Conservation (phyloP, 2,113 vertebrate genomes). For the Sakesphorus luctuosus region DNA sequence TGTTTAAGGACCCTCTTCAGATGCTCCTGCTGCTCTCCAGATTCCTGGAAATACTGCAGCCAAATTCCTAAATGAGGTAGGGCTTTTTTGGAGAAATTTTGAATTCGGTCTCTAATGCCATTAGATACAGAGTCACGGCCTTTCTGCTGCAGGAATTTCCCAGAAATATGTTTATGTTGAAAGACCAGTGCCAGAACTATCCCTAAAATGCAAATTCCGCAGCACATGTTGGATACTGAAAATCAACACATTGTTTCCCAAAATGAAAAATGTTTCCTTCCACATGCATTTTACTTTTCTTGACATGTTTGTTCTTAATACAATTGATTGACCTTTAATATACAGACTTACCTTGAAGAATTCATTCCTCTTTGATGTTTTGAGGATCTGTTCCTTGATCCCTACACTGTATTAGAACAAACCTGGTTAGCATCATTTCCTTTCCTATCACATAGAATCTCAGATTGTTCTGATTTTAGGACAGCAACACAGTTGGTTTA, state of each 20-base stretch:
- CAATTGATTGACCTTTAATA: neutral
- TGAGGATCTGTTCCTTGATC: neutral
- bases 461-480: neutral
- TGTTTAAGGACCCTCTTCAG: neutral
- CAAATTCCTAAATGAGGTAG: neutral
- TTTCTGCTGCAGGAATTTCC: neutral
- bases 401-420: neutral
- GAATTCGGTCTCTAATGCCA: neutral
- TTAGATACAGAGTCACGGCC: neutral
- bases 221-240: neutral
- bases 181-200: neutral
- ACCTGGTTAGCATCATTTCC: neutral
- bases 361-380: neutral
- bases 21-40: neutral
- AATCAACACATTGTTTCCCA: neutral
- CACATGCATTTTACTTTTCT: neutral
- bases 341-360: neutral
- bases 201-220: neutral
- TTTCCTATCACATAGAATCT: neutral
- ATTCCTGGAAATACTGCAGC: neutral
- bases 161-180: neutral
- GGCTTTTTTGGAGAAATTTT: neutral
- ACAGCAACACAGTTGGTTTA: neutral
- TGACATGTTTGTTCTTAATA: neutral
- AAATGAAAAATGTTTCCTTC: neutral